These are phyloP conservation scores for Pyxicephalus adspersus DNA, from an alignment of 2,113 vertebrate genomes.

Conservation along the genomic window DNA sequence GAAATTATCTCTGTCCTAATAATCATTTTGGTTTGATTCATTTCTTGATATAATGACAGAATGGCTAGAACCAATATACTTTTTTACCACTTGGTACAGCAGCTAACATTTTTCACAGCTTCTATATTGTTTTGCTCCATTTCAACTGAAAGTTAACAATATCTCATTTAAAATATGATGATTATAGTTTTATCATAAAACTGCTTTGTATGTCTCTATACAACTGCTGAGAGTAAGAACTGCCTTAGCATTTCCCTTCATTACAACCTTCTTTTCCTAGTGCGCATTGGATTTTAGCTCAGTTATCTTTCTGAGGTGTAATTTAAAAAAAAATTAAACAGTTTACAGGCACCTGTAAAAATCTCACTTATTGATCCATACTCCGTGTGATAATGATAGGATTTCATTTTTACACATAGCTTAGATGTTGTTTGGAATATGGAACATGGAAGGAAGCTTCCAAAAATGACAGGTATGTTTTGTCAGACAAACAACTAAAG, in stretches of 20 bases:
- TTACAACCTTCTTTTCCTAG: neutral
- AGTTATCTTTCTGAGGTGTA: constrained; percentile 18
- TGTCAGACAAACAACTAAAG: too few species aligned
- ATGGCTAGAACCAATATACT: too few species aligned
- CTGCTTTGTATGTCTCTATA: neutral
- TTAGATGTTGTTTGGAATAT: constrained; percentile 9
- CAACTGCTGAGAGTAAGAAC: neutral
- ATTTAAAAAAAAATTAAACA: constrained; percentile 21
- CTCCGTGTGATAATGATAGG: neutral
- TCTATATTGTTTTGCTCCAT: too few species aligned
- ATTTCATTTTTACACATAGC: neutral
- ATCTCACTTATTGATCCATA: constrained; percentile 10
- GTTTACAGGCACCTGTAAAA: neutral
- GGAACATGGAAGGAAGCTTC: neutral
- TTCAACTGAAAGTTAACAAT: too few species aligned
- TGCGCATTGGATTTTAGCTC: neutral
- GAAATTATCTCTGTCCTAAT: too few species aligned
- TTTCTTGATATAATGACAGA: too few species aligned
- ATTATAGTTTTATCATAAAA: neutral
- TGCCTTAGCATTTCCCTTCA: neutral
- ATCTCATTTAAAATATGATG: neutral
- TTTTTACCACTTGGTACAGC: too few species aligned
- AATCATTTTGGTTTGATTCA: too few species aligned
- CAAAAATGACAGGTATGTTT: too few species aligned
- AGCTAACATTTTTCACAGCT: too few species aligned